Base-by-base conservation (phyloP, 2,797 vertebrate species). In the Philypnodon macrostomus region DNA sequence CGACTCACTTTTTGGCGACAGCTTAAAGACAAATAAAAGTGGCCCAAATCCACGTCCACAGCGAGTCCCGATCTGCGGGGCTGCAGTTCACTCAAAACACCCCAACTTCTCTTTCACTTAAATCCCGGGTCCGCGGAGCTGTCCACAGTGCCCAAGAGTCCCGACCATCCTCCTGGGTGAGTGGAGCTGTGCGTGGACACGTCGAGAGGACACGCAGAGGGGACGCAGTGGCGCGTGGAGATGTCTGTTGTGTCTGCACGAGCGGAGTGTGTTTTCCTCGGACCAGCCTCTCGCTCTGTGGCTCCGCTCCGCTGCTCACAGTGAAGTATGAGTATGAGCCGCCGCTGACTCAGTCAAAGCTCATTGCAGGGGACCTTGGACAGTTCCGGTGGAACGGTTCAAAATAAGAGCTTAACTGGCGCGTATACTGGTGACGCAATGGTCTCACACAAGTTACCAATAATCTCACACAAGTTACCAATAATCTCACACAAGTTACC, bases 211-310 rank as follows among this genome's bases (percentile, higher is more conserved):
- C 39, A 16, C 8, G 39, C 41, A 31, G 41, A 44, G 14, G 16
- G 40, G 40, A 44, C 24, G 24, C 40, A 30, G 15, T 17, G 29
- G 33, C 18, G 51, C 9, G 30, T 1, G 23, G 45, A 19, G 34
- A 33, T 15, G 33, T 52, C 21, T 30, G 1, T 50, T 55, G 53
- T 16, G 45, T 47, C 39, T 61, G 51, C 51, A 49, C 38, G 49
- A 15, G 47, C 51, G 66, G 1, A 70, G 13, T 26, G 37, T 19
- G 55, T 46, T 31, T n/a, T 15, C 63, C 63, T 47, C 54, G 47
- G 63, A 57, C 40, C 66, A 50, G 24, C 63, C 58, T 58, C 73
- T 59, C 71, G 60, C 73, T 84, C 79, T 84, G 85, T 70, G 58
- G 16, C 65, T 76, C 56, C 49, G 6, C 64, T 63, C 70, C 71